Percentiles rank a stretch among this genome's conserved stretches.
Conservation (phyloP, 1,140 invertebrate species). For the Zaprionus tsacasi region DNA sequence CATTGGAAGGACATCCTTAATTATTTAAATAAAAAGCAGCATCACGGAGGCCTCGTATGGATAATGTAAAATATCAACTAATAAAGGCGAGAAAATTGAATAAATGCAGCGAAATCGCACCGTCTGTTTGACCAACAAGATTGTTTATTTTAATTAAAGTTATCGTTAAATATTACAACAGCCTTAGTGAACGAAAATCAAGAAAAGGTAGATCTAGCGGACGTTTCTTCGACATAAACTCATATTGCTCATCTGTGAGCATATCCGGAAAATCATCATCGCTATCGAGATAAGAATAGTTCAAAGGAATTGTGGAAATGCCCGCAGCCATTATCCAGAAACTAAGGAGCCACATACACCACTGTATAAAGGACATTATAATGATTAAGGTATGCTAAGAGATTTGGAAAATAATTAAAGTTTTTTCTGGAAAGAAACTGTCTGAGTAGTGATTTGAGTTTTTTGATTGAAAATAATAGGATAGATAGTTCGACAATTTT, state of each 20-base stretch:
- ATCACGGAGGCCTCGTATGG: background rate
- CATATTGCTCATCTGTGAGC: slow-evolving; percentile 4
- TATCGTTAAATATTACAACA: background rate
- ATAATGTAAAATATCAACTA: too few species aligned
- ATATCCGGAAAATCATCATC: slow-evolving; percentile 25
- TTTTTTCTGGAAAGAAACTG: background rate
- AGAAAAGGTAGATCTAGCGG: too few species aligned
- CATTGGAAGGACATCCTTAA: slow-evolving; percentile 59
- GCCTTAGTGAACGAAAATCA: too few species aligned
- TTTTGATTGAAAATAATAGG: background rate
- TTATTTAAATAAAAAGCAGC: slow-evolving; percentile 59
- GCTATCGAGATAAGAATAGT: slow-evolving; percentile 21
- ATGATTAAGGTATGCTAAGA: background rate
- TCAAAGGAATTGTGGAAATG: too few species aligned
- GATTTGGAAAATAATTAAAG: background rate
- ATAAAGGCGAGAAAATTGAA: slow-evolving; percentile 65
- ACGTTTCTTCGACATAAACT: slow-evolving; percentile 16
- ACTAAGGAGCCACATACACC: background rate
- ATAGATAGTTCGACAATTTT: background rate
- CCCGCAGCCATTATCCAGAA: background rate
- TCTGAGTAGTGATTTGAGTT: background rate
- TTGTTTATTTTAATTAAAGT: slow-evolving; percentile 68
- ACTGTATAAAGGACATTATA: background rate
- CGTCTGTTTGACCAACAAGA: too few species aligned
- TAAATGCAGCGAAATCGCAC: slow-evolving; percentile 49